A percentile compares a stretch with the other conserved stretches of the same genome.
These are phyloP conservation scores for Temnothorax ravouxi DNA, from an alignment of 2,888 invertebrate genomes.

Conservation along the genomic window DNA sequence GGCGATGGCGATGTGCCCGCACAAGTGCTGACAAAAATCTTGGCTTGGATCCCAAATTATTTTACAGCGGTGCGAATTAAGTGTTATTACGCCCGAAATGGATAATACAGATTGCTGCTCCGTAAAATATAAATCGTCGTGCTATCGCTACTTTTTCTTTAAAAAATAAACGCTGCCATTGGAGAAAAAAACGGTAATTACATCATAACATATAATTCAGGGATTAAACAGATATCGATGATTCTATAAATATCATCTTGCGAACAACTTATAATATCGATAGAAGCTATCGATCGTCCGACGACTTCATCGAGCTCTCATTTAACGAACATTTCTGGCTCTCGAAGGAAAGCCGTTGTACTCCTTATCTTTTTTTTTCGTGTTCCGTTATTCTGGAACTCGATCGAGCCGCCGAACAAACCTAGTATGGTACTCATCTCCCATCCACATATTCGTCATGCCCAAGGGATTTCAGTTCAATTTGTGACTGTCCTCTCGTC, in stretches of 20 bases:
- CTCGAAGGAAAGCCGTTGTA: conserved; percentile 64
- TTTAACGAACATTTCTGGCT: conserved; percentile 43
- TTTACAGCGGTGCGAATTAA: conserved; percentile 56
- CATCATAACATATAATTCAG: neutral
- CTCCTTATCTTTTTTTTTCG: conserved; percentile 45
- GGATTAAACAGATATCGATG: conserved; percentile 23
- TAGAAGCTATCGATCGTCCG: conserved; percentile 20
- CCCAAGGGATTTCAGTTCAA: conserved; percentile 78
- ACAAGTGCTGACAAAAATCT: conserved; percentile 58
- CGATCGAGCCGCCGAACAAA: conserved; percentile 48
- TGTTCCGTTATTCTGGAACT: conserved; percentile 44
- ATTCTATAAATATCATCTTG: neutral
- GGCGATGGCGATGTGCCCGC: conserved; percentile 4
- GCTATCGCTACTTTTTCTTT: neutral
- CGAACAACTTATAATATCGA: conserved; percentile 3
- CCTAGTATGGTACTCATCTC: conserved; percentile 56
- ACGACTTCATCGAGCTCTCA: conserved; percentile 28
- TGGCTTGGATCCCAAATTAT: conserved; percentile 70
- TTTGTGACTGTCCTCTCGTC: conserved; percentile 69
- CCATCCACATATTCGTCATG: conserved; percentile 65
- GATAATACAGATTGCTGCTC: conserved; percentile 1
- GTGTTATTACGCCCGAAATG: neutral
- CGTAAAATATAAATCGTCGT: neutral
- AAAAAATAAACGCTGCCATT: neutral
- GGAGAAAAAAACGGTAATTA: neutral